phyloP scores from a whole-genome alignment of 2,797 vertebrate species.

The Gouania willdenowi region DNA sequence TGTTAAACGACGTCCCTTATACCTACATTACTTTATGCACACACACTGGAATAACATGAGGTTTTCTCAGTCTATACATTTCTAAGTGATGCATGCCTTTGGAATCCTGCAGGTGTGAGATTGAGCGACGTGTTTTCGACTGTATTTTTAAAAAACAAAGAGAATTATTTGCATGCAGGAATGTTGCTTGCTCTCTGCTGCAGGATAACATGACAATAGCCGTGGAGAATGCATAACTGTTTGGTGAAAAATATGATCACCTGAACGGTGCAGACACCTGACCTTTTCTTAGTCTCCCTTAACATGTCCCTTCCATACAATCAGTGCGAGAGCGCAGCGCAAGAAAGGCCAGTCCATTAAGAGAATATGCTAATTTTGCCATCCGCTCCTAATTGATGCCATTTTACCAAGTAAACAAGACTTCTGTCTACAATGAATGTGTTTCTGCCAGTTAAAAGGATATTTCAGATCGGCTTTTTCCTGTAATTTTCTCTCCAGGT shows the following conservation, averaged over 20 bases:
- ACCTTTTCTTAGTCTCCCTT: conserved; percentile 82
- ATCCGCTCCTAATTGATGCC: conserved; percentile 85
- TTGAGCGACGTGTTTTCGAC: conserved; percentile 51
- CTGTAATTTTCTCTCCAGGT: conserved; percentile 80
- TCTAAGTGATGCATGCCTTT: background rate
- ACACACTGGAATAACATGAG: too few relatives aligned
- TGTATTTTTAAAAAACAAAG: conserved; percentile 48
- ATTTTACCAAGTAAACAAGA: conserved; percentile 88
- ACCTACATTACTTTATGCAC: too few relatives aligned
- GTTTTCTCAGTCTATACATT: too few relatives aligned
- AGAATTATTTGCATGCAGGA: conserved; percentile 35
- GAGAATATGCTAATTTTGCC: conserved; percentile 84
- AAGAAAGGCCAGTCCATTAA: conserved; percentile 87
- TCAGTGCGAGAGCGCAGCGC: conserved; percentile 66
- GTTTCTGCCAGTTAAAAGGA: conserved; percentile 80
- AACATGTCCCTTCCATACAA: conserved; percentile 83
- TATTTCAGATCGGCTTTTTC: conserved; percentile 77
- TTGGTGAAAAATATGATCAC: conserved; percentile 83
- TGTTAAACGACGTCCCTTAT: too few relatives aligned
- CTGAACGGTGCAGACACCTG: conserved; percentile 82
- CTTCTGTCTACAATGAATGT: conserved; percentile 76
- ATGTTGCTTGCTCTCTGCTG: conserved; percentile 53
- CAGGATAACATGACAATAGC: conserved; percentile 76
- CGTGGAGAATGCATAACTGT: conserved; percentile 79
- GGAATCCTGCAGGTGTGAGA: conserved; percentile 33